Percentiles rank a stretch among this genome's conserved stretches.
Conservation (phyloP, 2,888 invertebrate genomes). For the Cyrtodaria siliqua region DNA sequence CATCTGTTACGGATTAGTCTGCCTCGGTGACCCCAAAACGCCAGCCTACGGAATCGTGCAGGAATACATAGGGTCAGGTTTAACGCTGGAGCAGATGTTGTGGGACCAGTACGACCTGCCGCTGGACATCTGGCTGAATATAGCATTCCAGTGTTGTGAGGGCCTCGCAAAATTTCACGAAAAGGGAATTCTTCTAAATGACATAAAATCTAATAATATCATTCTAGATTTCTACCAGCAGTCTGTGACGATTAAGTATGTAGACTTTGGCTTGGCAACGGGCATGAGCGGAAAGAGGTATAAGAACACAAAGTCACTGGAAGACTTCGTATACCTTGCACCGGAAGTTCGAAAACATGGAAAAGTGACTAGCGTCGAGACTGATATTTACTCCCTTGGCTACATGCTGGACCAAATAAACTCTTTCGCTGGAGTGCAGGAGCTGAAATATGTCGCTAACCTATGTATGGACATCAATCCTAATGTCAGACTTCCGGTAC, state of each 20-base stretch:
- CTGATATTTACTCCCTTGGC: slow-evolving; percentile 59
- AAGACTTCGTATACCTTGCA: slow-evolving; percentile 57
- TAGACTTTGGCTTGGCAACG: slow-evolving; percentile 62
- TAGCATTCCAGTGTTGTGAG: slow-evolving; percentile 54
- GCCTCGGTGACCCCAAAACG: slow-evolving; percentile 14
- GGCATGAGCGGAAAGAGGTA: slow-evolving; percentile 59
- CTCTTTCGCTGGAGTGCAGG: slow-evolving; percentile 24
- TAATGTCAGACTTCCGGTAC: slow-evolving; percentile 34
- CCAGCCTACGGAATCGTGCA: slow-evolving; percentile 55
- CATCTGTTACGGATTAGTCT: slow-evolving; percentile 54
- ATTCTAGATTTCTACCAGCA: slow-evolving; percentile 34
- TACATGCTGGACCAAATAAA: slow-evolving; percentile 60
- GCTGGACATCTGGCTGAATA: slow-evolving; percentile 45
- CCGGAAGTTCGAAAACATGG: slow-evolving; percentile 54
- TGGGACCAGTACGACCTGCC: slow-evolving; percentile 56
- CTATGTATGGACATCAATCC: slow-evolving; percentile 56
- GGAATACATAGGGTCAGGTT: slow-evolving; percentile 55
- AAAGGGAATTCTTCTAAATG: slow-evolving; percentile 59
- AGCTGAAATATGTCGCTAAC: slow-evolving; percentile 32
- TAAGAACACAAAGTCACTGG: slow-evolving; percentile 57
- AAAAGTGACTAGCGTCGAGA: slow-evolving; percentile 37
- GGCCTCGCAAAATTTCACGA: slow-evolving; percentile 56
- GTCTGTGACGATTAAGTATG: slow-evolving; percentile 49
- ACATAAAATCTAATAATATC: slow-evolving; percentile 62
- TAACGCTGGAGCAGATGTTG: slow-evolving; percentile 54